These are phyloP conservation scores for Murina feae DNA, from an alignment of 2,113 vertebrate genomes.

Conservation along the genomic window DNA sequence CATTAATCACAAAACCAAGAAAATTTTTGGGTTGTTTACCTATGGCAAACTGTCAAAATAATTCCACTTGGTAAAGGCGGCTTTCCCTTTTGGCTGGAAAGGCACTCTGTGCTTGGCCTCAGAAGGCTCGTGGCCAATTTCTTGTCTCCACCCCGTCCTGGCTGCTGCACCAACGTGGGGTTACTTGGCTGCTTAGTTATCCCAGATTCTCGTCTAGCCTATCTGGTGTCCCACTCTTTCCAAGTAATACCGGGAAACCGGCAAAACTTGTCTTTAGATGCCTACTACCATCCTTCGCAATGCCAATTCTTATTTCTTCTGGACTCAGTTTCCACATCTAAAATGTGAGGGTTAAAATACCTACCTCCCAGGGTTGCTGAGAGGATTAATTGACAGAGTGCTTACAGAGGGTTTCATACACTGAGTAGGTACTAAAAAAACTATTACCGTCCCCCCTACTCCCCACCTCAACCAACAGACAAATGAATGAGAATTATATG, in stretches of 20 bases:
- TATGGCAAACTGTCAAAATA: constrained; percentile 26
- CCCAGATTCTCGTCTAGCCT: background rate
- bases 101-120: background rate
- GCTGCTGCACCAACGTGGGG: background rate
- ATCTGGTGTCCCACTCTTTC: background rate
- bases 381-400: background rate
- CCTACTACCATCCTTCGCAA: background rate
- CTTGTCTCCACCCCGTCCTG: background rate
- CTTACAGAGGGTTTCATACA: background rate
- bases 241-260: background rate
- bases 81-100: background rate
- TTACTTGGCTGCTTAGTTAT: background rate
- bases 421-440: background rate
- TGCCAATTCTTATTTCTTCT: background rate
- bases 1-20: background rate
- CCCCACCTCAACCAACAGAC: background rate
- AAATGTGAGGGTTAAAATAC: background rate
- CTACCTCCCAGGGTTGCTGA: background rate
- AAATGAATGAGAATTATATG: background rate
- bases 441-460: background rate
- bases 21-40: background rate
- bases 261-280: background rate
- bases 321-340: background rate
- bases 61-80: background rate
- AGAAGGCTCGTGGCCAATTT: background rate